These are phyloP conservation scores for Trichomycterus rosablanca DNA, from an alignment of 2,113 vertebrate genomes.

Conservation along the genomic window DNA sequence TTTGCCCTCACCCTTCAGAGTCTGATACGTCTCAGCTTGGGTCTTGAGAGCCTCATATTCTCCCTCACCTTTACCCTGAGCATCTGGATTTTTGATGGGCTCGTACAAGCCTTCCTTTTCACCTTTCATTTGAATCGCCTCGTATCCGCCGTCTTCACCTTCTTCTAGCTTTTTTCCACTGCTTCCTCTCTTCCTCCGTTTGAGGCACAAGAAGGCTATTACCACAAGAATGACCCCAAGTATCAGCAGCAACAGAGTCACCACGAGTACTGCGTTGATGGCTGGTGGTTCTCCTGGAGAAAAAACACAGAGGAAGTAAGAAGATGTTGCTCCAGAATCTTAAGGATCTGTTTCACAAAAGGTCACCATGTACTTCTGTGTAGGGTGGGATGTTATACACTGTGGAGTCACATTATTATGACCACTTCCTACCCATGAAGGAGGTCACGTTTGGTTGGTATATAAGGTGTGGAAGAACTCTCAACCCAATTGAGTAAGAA, in stretches of 20 bases:
- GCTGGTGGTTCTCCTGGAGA: too few species aligned
- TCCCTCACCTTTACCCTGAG: background rate
- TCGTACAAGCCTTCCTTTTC: slow-evolving; percentile 1
- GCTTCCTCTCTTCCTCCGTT: background rate
- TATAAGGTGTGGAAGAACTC: too few species aligned
- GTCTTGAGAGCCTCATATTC: background rate
- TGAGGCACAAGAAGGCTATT: background rate
- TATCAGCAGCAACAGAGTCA: background rate
- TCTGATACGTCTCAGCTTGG: background rate
- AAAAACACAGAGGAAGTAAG: too few species aligned
- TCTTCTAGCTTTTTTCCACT: background rate
- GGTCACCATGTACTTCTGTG: too few species aligned
- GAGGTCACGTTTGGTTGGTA: too few species aligned
- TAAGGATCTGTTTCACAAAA: too few species aligned
- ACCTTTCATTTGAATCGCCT: background rate
- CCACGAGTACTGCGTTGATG: too few species aligned
- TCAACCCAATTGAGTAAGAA: too few species aligned
- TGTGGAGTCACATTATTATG: too few species aligned
- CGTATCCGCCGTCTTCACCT: background rate
- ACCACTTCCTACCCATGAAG: too few species aligned
- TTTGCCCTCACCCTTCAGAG: background rate
- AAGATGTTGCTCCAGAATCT: too few species aligned
- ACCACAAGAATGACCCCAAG: background rate
- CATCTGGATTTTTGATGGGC: slow-evolving; percentile 17
- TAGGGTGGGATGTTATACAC: too few species aligned